Evolutionary conservation across 2,113 vertebrate genomes (phyloP), one percentile per base, ranked within the genome.

Genomic region (Psephotus haematonotus): DNA sequence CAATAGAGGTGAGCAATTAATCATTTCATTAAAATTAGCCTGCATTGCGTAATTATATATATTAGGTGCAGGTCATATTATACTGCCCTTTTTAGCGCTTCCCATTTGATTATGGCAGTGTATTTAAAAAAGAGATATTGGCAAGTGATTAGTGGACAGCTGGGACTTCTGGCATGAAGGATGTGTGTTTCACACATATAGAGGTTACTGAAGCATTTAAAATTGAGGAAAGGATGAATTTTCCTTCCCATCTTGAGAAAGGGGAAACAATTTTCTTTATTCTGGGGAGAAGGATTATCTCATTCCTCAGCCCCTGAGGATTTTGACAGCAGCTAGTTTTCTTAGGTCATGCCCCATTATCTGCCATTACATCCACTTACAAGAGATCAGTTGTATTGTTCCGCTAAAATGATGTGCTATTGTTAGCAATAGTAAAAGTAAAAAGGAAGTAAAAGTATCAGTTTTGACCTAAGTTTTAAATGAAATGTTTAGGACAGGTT

Each of bases 141-240:
- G 87, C 89, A 95, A 93, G 49, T 69, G 67, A 59, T 94, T 69
- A 87, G 81, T 41, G 62, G 78, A 91, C 96, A 94, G 67, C 94
- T 97, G 91, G 89, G 63, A 41, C 39, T 92, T 92, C 76, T 91
- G 87, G 84, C 84, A 67, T 62, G 74, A 72, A 62, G 8, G 49
- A 82, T 87, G 22, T 91, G 44, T 82, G 60, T 94, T 93, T 92
- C 92, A 93, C 93, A 91, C 74, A 67, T 88, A 69, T 82, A 93
- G 86, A 89, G 65, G 70, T 85, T 79, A 82, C 57, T 68, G 91
- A 82, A 79, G 65, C 84, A 68, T 89, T 84, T 91, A 82, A 76
- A 87, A 82, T 53, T 82, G 78, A 92, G 65, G 57, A 89, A 85
- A 69, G 77, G 47, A 82, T 81, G 11, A 60, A 63, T 84, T 93